Conservation (phyloP, 2,797 vertebrate species). For the Apogon talboti region DNA sequence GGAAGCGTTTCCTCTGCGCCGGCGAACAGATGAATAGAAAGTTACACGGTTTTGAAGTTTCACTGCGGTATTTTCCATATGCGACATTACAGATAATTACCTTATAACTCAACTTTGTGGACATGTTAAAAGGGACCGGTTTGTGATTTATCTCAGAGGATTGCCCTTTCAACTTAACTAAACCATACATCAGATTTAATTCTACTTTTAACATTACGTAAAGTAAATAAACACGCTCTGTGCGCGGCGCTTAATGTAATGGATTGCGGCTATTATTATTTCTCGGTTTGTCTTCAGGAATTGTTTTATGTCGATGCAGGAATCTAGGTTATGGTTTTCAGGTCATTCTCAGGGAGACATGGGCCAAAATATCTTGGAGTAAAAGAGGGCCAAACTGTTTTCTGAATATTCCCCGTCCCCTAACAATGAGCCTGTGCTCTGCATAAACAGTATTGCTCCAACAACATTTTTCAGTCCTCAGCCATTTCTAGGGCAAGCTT, state of each 20-base stretch:
- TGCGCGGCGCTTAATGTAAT: constrained; percentile 32
- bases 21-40: constrained; percentile 25
- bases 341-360: constrained; percentile 65
- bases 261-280: constrained; percentile 49
- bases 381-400: constrained; percentile 70
- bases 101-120: constrained; percentile 69
- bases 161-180: constrained; percentile 58
- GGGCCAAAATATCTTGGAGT: constrained; percentile 63
- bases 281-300: constrained; percentile 41
- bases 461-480: constrained; percentile 84
- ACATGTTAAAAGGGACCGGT: constrained; percentile 61
- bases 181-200: constrained; percentile 46
- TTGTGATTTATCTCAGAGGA: constrained; percentile 63
- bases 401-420: constrained; percentile 65
- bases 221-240: constrained; percentile 53
- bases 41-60: constrained; percentile 53
- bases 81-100: constrained; percentile 57
- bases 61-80: constrained; percentile 60
- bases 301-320: constrained; percentile 57
- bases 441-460: constrained; percentile 81
- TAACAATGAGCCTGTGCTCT: constrained; percentile 76
- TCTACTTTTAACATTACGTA: constrained; percentile 40
- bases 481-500: constrained; percentile 83
- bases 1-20: constrained; percentile 48
- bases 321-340: constrained; percentile 75